A percentile compares a stretch with the other conserved stretches of the same genome.
Evolutionary conservation across 2,888 invertebrate genomes (phyloP).

Genomic region (Pimpla rufipes): DNA sequence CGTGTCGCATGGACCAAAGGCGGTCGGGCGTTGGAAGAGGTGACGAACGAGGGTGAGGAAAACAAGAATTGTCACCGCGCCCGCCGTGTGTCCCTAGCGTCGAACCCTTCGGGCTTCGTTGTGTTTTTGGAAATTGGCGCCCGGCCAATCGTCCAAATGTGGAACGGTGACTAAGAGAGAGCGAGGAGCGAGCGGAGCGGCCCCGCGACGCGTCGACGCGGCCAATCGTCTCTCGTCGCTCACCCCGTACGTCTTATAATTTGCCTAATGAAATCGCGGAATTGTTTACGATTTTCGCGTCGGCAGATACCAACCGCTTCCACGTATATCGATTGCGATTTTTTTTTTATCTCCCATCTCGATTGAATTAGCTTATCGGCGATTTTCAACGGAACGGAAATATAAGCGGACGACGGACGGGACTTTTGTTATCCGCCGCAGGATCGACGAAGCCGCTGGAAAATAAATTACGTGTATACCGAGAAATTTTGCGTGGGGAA

Average conservation of each 20-base stretch:
- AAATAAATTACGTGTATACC: neutral
- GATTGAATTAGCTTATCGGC: conserved; percentile 5
- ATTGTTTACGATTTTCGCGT: conserved; percentile 40
- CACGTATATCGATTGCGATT: neutral
- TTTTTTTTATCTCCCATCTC: neutral
- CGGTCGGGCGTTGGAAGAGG: neutral
- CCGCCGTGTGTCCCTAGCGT: conserved; percentile 22
- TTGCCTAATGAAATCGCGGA: conserved; percentile 33
- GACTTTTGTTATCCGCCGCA: neutral
- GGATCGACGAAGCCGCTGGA: neutral
- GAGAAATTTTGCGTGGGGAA: neutral
- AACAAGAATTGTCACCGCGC: conserved; percentile 19
- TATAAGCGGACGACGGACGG: neutral
- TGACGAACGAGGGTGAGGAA: conserved; percentile 27
- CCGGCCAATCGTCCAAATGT: conserved; percentile 79
- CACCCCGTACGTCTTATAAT: conserved; percentile 36
- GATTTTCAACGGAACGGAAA: neutral
- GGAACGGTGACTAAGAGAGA: conserved; percentile 79
- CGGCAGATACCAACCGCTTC: conserved; percentile 13
- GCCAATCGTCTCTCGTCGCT: conserved; percentile 69
- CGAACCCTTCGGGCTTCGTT: conserved; percentile 63
- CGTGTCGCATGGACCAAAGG: neutral
- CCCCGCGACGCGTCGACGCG: conserved; percentile 60
- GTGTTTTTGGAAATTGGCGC: conserved; percentile 78
- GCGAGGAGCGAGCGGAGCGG: conserved; percentile 49